These are phyloP conservation scores for Notothenia rossii DNA, from an alignment of 2,113 vertebrate species.

Conservation along the genomic window DNA sequence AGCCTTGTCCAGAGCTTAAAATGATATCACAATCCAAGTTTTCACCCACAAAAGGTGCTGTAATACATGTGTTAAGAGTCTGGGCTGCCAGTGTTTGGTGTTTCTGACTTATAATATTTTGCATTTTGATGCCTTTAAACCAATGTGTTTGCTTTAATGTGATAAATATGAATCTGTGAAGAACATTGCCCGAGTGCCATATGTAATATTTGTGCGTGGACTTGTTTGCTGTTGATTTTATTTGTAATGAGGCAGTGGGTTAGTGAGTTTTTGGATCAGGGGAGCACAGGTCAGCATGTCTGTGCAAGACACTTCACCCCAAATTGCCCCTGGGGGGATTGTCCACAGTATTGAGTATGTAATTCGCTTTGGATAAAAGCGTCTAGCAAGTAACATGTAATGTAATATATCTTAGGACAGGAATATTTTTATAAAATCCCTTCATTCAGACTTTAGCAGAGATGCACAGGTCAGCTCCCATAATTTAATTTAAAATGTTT, in stretches of 20 bases:
- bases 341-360: too few relatives aligned
- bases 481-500: not conserved
- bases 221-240: not conserved
- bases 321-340: too few relatives aligned
- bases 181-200: not conserved
- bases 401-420: too few relatives aligned
- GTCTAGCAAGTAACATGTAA: too few relatives aligned
- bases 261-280: too few relatives aligned
- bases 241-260: too few relatives aligned
- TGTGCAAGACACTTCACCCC: too few relatives aligned
- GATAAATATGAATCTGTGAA: not conserved
- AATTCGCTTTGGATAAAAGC: too few relatives aligned
- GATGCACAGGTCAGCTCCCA: not conserved
- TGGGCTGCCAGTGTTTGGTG: not conserved
- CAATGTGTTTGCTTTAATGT: not conserved
- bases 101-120: not conserved
- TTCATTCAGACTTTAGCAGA: not conserved
- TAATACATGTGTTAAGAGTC: not conserved
- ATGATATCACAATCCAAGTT: conserved; percentile 36
- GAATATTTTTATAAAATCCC: not conserved
- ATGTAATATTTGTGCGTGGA: not conserved
- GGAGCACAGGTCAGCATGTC: too few relatives aligned
- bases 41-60: not conserved
- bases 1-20: not conserved
- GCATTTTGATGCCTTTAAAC: not conserved